Percentiles rank a stretch among this genome's conserved stretches.
Conservation (phyloP, 1,140 invertebrate species). For the Notospermus geniculatus region DNA sequence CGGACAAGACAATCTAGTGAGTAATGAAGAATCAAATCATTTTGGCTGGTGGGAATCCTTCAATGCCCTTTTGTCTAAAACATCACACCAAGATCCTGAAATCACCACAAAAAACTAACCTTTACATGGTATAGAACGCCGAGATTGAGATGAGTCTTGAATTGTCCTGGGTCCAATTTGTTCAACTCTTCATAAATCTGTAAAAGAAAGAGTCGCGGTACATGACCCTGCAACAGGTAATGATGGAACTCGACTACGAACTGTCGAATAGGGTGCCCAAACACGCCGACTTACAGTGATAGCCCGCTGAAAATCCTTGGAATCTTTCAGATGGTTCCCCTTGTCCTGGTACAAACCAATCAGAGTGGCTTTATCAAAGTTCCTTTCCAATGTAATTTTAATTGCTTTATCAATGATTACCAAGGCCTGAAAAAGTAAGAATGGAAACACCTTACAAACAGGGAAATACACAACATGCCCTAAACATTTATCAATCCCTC, state of each 20-base stretch:
- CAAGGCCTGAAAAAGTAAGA: slow-evolving; percentile 23
- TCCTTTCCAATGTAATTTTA: slow-evolving; percentile 1
- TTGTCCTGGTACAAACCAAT: slow-evolving; percentile 25
- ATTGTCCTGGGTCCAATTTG: slow-evolving; percentile 32
- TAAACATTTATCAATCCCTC: too few species aligned
- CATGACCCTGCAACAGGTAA: background rate
- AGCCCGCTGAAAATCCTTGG: slow-evolving; percentile 24
- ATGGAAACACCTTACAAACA: background rate
- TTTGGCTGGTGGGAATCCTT: too few species aligned
- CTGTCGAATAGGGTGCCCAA: background rate
- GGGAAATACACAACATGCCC: too few species aligned
- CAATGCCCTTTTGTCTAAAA: too few species aligned
- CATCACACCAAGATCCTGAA: too few species aligned
- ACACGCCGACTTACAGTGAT: slow-evolving; percentile 19
- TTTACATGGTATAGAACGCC: slow-evolving; percentile 46
- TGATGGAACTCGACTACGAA: background rate
- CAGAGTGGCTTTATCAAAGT: slow-evolving; percentile 9
- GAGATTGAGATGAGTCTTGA: slow-evolving; percentile 45
- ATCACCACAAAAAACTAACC: too few species aligned
- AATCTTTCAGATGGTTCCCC: slow-evolving; percentile 31
- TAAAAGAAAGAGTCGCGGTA: slow-evolving; percentile 9
- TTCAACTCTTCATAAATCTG: slow-evolving; percentile 34
- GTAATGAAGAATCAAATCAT: too few species aligned
- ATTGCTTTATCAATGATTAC: slow-evolving; percentile 22
- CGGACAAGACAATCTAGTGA: too few species aligned